Base-by-base conservation (phyloP, 2,888 invertebrate species). In the Noctua pronuba region DNA sequence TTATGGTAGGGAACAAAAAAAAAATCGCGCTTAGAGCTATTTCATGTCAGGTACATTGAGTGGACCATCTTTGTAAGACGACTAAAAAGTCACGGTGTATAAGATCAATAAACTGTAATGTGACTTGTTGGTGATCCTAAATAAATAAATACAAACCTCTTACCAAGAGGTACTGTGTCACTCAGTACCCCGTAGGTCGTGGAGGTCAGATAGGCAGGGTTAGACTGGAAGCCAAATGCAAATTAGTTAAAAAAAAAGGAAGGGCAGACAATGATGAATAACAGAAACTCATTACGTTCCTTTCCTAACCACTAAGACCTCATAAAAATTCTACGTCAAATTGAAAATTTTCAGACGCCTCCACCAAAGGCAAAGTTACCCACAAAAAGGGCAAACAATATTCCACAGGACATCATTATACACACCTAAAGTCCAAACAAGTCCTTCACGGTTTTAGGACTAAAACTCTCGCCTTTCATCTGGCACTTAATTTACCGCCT, bases 401-500 rank as follows among this genome's bases (percentile, higher is more conserved):
- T 80, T 68, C 41, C 10, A 38, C 31, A 24, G 66, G 44, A 75
- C 65, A 70, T 80, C 2, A 67, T 66, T 67, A 68, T 64, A n/a
- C 31, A 60, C 58, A 71, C 31, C 75, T 31, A 41, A 72, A 72
- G 31, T 71, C 44, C 41, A 44, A 68, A 75, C 70, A 68, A 41
- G 41, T 31, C 46, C 49, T 78, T 52, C 21, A 52, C 64, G 55
- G 41, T 41, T 38, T 77, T 41, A 52, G 68, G 41, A 28, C 38
- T 31, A 16, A 71, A 71, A 67, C 67, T 60, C 64, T 18, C 44
- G 46, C 60, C 41, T 64, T 70, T 52, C 71, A 64, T 62, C 68
- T n/a, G 73, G 64, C 49, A 18, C 75, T 75, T 83, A 84, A 75
- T 86, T 86, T 73, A 73, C 78, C 65, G 55, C 75, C 41, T 49